A percentile compares a stretch with the other conserved stretches of the same genome.
Evolutionary conservation across 2,888 invertebrate species (phyloP).

Genomic region (Eupithecia subfuscata): DNA sequence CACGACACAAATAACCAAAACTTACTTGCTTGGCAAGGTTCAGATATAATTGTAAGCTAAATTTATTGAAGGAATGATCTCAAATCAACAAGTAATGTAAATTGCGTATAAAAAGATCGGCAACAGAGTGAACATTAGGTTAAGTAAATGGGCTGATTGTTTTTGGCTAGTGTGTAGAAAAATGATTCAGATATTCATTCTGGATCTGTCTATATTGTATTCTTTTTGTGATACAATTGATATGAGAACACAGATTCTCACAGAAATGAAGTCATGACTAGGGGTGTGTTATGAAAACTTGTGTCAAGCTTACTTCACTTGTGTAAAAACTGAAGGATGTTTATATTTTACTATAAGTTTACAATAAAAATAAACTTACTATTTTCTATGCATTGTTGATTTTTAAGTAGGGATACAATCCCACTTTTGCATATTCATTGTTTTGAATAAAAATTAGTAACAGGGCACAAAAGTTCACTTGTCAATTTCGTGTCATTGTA

Average conservation of each 20-base stretch:
- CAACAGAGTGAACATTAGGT: too few relatives aligned
- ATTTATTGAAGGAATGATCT: too few relatives aligned
- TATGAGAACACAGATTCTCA: not conserved
- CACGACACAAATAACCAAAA: too few relatives aligned
- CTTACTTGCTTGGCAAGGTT: too few relatives aligned
- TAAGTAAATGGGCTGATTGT: too few relatives aligned
- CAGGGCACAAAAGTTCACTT: constrained; percentile 55
- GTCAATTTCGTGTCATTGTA: constrained; percentile 64
- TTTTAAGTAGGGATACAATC: constrained; percentile 50
- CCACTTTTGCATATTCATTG: constrained; percentile 53
- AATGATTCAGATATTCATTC: not conserved
- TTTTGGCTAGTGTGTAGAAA: not conserved
- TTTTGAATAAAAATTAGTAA: constrained; percentile 51
- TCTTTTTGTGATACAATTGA: not conserved
- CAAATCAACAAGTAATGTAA: too few relatives aligned
- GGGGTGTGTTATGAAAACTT: not conserved
- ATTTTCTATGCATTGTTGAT: constrained; percentile 73
- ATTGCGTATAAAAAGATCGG: too few relatives aligned
- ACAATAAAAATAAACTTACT: constrained; percentile 59
- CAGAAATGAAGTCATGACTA: not conserved
- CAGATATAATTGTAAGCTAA: too few relatives aligned
- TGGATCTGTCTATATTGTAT: not conserved
- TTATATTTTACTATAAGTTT: not conserved
- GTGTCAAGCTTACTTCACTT: not conserved
- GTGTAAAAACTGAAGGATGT: not conserved